These are phyloP conservation scores for Plumapathes pennacea DNA, from an alignment of 92 coral and sea anemone species.

Conservation along the genomic window DNA sequence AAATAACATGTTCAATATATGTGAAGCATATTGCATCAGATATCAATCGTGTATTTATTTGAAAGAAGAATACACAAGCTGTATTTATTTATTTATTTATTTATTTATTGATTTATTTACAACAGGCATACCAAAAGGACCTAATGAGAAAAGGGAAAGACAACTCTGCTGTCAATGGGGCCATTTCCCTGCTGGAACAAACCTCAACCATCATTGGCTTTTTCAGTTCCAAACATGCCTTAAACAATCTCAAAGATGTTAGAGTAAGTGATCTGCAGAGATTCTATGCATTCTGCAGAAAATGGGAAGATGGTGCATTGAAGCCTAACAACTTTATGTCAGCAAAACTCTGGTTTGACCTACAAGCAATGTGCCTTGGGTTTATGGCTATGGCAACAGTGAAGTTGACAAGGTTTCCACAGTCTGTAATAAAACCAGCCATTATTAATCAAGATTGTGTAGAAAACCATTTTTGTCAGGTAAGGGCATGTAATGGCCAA, in stretches of 20 bases:
- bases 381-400: constrained; percentile 28
- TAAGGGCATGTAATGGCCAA: constrained; percentile 59
- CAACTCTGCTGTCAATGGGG: too few species aligned
- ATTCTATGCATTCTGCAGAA: constrained; percentile 4
- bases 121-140: too few species aligned
- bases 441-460: constrained; percentile 59
- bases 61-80: too few species aligned
- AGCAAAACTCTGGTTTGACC: constrained; percentile 43
- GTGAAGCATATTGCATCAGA: too few species aligned
- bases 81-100: too few species aligned
- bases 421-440: constrained; percentile 46
- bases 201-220: too few species aligned
- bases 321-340: constrained; percentile 19
- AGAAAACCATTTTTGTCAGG: constrained; percentile 62
- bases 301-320: constrained; percentile 6
- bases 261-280: neutral
- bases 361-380: constrained; percentile 55
- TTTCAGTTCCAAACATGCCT: constrained; percentile 6
- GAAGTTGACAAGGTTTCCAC: constrained; percentile 41
- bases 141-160: too few species aligned
- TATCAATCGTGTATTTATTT: too few species aligned
- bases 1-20: too few species aligned
- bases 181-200: too few species aligned
- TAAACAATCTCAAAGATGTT: neutral
- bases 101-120: too few species aligned